Evolutionary conservation across 2,888 invertebrate species (phyloP).

Genomic region (Bursaphelenchus okinawaensis): DNA sequence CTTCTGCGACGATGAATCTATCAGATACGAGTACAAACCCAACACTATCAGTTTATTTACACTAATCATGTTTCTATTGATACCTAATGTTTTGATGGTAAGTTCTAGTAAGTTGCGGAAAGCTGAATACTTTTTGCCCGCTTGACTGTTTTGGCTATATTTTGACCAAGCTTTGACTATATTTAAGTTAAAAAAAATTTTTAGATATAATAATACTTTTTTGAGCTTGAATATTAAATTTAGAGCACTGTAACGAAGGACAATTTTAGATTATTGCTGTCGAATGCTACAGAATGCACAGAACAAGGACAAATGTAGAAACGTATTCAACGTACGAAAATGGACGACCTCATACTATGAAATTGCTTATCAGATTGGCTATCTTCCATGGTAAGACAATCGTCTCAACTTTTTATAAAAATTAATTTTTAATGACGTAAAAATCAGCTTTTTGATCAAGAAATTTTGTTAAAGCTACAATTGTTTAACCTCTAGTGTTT

Average conservation of each 20-base stretch:
- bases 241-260: background rate
- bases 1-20: conserved; percentile 87
- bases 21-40: conserved; percentile 77
- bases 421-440: too few relatives aligned
- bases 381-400: conserved; percentile 15
- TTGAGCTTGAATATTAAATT: too few relatives aligned
- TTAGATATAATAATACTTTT: background rate
- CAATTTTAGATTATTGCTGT: conserved; percentile 4
- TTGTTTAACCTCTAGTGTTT: too few relatives aligned
- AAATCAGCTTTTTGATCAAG: too few relatives aligned
- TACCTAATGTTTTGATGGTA: background rate
- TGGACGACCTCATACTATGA: background rate
- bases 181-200: background rate
- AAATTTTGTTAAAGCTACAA: too few relatives aligned
- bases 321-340: conserved; percentile 5
- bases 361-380: conserved; percentile 7
- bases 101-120: too few relatives aligned
- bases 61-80: conserved; percentile 20
- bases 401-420: too few relatives aligned
- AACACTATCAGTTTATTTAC: conserved; percentile 46
- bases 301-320: background rate
- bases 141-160: background rate
- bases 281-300: background rate
- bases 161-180: background rate
- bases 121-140: too few relatives aligned